Base-by-base conservation (phyloP, 2,797 vertebrate genomes). In the Sciurus vulgaris region DNA sequence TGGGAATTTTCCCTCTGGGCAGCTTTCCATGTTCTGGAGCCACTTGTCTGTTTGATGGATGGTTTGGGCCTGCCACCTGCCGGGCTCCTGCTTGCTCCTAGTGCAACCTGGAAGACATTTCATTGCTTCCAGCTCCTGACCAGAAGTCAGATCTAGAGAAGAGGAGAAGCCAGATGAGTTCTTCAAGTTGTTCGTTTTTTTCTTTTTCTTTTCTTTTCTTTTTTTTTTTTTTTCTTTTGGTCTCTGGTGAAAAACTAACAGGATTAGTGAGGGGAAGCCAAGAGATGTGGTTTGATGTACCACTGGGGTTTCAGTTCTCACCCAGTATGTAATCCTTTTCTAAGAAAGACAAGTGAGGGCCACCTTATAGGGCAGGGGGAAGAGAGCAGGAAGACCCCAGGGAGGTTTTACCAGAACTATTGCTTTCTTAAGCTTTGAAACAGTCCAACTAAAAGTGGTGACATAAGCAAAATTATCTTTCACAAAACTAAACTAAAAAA, bases 1-100 rank as follows among this genome's bases (percentile, higher is more conserved):
- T n/a, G 76, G 92, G 67, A 89, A 93, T 87, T 41, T 86, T 33
- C 94, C 89, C 69, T n/a, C 2, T 5, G 10, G 65, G 73, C 47
- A 20, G 0, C 17, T 41, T 26, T 15, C 28, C 2, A 0, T 3
- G 7, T 79, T 86, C 38, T 59, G 59, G 51, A 63, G 38, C 18
- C 0, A 26, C 56, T 65, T 30, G 9, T 70, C 47, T 12, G 0
- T 28, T 26, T 38, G 59, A 5, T 26, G 44, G 26, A 14, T 22
- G 49, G 0, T 11, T 51, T 9, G 2, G 63, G n/a, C 49, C 47
- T 13, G 78, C 44, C 15, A 7, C 56, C 54, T 15, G 7, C 10
- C 0, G 10, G 2, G 51, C 26, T 20, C 11, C 65, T n/a, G 59
- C 41, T 35, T 26, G 61, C 15, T n/a, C 18, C 65, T 69, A 0